Evolutionary conservation across 2,797 vertebrate species (phyloP), one percentile per base, ranked within the genome.

Genomic region (Galaxias olidus): DNA sequence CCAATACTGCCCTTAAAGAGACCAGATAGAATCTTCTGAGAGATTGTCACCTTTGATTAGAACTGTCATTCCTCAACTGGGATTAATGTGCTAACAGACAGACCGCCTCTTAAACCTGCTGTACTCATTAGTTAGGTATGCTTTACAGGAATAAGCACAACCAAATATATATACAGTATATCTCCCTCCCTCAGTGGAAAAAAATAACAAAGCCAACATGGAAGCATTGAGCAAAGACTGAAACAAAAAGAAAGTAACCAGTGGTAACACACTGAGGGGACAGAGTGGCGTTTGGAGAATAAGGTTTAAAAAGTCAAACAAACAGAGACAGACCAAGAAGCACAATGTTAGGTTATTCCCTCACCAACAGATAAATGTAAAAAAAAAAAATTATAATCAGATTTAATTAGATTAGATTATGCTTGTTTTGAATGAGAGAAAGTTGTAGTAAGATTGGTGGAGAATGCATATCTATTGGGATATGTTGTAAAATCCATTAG

Each of bases 41-140:
- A 86, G 78, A 75, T 70, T 87, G 83, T 82, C 83, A 70, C 73
- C 76, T 82, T 71, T 80, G 71, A 86, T 87, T 78, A 81, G 66
- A 72, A 72, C 72, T 64, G 73, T 79, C 81, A 84, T 73, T 83
- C 62, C 67, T 81, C 72, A 45, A 71, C 58, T 61, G 63, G 74
- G 73, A 84, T 86, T 75, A 74, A 43, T 18, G 74, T 68, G 76
- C 40, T 61, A 80, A 83, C 75, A 79, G 77, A 82, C 71, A 62
- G 80, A 80, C 73, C 68, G 68, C 68, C 73, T 77, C 68, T 78
- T 70, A 74, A 65, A 75, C 64, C 66, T 65, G 51, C 72, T 14
- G 20, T n/a, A 47, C 17, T 9, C 8, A 8, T 14, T 61, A 8
- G 52, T 0, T 54, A 18, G 15, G 20, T 40, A 13, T 54, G 46